Base-by-base conservation (phyloP, 1,140 invertebrate genomes). In the Ruditapes philippinarum region DNA sequence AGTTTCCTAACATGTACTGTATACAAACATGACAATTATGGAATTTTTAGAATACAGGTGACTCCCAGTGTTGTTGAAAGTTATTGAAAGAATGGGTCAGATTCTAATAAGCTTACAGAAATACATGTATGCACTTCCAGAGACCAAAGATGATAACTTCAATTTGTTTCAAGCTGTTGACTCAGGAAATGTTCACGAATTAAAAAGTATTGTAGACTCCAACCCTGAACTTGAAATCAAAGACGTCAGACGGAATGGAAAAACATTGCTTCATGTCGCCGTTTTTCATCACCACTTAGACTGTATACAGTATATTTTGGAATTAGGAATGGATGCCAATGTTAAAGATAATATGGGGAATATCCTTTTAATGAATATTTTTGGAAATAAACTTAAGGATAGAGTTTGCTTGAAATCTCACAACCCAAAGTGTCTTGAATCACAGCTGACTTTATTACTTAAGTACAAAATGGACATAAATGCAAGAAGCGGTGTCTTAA, bases 321-420 rank as follows among this genome's bases (percentile, higher is more conserved):
- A 73, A 33, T 22, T 38, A 65, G 38, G 65, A 9, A 9, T 76
- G 14, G 49, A 57, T 42, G 87, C 68, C 4, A 81, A 88, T 42
- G 36, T 33, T 19, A 19, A 25, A 36, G 80, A 76, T 45, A 70
- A 74, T 14, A 42, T 57, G 19, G 57, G 42, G 17, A 74, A 86
- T 49, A 74, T 79, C 11, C 76, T 79, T 19, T 38, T 83, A 12
- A 19, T 62, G 3, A 95, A 96, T 68, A 95, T 96, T 51, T 96
- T 96, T 14, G 36, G 38, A 12, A 33, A 12, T 28, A 82, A 38
- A 70, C 11, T 33, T 36, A 17, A 40, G 12, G 65, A 40, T 70
- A 70, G 28, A 28, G 7, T n/a, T 4, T 70, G 65, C 38, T 25
- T 33, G 4, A 17, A n/a, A 2, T 49, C 14, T 19, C 45, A 78